phyloP scores from a whole-genome alignment of 2,888 invertebrate genomes.

The Suillia variegata region DNA sequence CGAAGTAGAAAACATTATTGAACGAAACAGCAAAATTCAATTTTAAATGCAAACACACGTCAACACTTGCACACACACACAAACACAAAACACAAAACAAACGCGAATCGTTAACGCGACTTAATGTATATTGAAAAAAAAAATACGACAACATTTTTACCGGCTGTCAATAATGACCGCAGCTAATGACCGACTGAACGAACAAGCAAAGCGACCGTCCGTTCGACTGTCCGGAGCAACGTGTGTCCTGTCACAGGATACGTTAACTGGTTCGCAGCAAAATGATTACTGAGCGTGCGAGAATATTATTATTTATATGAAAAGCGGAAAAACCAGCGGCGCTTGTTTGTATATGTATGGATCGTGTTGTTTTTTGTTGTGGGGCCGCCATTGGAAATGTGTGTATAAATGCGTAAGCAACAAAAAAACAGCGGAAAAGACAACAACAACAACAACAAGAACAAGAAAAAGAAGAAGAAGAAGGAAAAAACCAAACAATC shows the following conservation, averaged over 20 bases:
- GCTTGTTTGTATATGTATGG: background rate
- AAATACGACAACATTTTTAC: background rate
- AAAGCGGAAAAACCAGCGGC: conserved; percentile 15
- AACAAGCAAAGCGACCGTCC: conserved; percentile 7
- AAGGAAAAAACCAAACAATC: no score
- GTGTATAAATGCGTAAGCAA: background rate
- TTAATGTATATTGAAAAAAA: no score
- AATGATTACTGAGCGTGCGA: conserved; percentile 26
- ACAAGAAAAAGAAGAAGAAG: no score
- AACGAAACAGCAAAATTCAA: no score
- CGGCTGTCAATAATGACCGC: background rate
- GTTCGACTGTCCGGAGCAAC: background rate
- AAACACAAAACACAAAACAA: no score
- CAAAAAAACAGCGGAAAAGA: background rate
- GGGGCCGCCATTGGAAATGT: background rate
- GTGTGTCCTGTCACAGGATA: conserved; percentile 17
- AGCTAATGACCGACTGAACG: background rate
- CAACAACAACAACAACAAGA: no score
- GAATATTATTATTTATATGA: conserved; percentile 25
- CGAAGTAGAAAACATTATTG: no score
- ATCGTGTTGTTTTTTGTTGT: background rate
- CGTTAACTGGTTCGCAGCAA: conserved; percentile 26
- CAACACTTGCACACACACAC: no score
- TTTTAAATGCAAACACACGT: no score
- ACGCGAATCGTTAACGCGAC: no score